Evolutionary conservation across 1,140 invertebrate species (phyloP), one percentile per base, ranked within the genome.

Genomic region (Spodoptera frugiperda): DNA sequence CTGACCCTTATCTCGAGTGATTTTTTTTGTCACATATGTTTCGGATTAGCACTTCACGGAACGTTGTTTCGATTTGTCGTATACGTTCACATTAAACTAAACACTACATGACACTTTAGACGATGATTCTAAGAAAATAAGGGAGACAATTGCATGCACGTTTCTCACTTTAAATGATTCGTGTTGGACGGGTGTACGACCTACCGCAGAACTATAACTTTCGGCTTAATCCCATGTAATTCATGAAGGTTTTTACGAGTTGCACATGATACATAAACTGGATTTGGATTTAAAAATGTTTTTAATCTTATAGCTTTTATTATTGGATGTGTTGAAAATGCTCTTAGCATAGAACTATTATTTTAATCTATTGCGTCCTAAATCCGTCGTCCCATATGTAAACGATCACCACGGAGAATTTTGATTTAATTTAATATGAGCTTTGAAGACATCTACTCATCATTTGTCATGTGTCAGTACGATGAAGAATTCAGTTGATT

Each of bases 1-100:
- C 84, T 89, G 90, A 88, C 86, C 87, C 88, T 91, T 92, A 92
- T 92, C 89, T 91, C 85, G 78, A 76, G 78, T 86, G 53, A 84
- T 86, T 91, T 91, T 92, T 91, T 92, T 89, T 84, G 86, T 89
- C 89, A 74, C 91, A 93, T 84, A 91, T 93, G 91, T 92, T 92
- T 87, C 79, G 90, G 91, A 93, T 93, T 93, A 93, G 86, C 87
- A 84, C 82, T 92, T 91, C 90, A 91, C 81, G 78, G 91, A 92
- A 93, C 84, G 83, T 82, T 82, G 72, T 72, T 81, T 67, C 83
- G 82, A 88, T 87, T 87, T 82, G 82, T 80, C 55, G 65, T 71
- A 76, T 65, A 57, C 53, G 30, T 55, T 63, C 57, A 75, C 72
- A 54, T 54, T 63, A 53, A 63, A 75, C 44, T 73, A 39, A 75